Evolutionary conservation across 2,888 invertebrate genomes (phyloP), one percentile per base, ranked within the genome.

Genomic region (Epirrhoe alternata): DNA sequence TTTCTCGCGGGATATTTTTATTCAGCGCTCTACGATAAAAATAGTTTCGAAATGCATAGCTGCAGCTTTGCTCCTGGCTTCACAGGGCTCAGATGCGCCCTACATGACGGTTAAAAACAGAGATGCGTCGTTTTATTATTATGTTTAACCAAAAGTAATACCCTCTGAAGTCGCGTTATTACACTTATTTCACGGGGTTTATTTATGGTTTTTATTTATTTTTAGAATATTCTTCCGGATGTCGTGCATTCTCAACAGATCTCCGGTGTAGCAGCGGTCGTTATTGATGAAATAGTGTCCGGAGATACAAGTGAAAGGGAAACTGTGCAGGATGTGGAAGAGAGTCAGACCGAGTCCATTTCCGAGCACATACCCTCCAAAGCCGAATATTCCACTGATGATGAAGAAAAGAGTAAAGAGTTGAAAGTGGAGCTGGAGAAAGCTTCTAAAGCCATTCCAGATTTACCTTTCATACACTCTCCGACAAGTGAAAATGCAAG

Each of bases 221-320:
- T 93, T 92, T 93, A 93, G 92, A 91, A 87, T 77, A 83, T 89
- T 87, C 92, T 93, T 88, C 92, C 92, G 92, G 92, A 93, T 89
- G 92, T 93, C 84, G 92, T 92, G 80, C 88, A 93, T 90, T 89
- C 89, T 80, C 91, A 92, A 87, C 91, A 89, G 86, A 88, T 89
- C 82, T 80, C 84, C 79, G 79, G 86, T 74, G 70, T 83, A 81
- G 90, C 77, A 78, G 80, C 79, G 74, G 83, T 76, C 70, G 80
- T 78, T 76, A 79, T 78, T 52, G 78, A 78, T 64, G 85, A 82
- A 74, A 77, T 79, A 69, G 83, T 80, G 64, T 69, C 80, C 63
- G 80, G 76, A 72, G 81, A 81, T 57, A 72, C 80, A 16, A 79
- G 74, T 66, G 81, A 79, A 69, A 80, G 71, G 64, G 76, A 75